Conservation (phyloP, 1,140 invertebrate species). For the Listronotus oregonensis region DNA sequence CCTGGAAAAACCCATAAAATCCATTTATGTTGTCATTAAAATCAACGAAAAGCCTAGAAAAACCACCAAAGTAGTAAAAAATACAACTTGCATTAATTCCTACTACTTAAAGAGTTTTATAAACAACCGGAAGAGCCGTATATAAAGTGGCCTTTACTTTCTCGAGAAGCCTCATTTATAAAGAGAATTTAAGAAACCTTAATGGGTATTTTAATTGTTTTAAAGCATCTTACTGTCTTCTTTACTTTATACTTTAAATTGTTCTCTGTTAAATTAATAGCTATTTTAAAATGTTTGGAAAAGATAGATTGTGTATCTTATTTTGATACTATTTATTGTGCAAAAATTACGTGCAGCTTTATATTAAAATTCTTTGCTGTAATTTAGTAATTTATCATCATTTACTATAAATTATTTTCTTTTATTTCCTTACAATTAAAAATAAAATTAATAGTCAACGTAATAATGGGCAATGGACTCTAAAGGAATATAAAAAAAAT, state of each 20-base stretch:
- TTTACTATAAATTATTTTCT: too few species aligned
- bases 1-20: conserved; percentile 16
- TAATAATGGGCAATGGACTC: too few species aligned
- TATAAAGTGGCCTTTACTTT: conserved; percentile 28
- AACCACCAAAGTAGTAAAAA: conserved; percentile 22
- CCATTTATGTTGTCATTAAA: conserved; percentile 20
- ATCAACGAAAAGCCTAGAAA: conserved; percentile 17
- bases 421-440: too few species aligned
- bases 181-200: conserved; percentile 23
- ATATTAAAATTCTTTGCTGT: too few species aligned
- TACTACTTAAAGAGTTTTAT: conserved; percentile 23
- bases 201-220: conserved; percentile 30
- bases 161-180: conserved; percentile 25
- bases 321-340: too few species aligned
- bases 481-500: too few species aligned
- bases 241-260: not conserved
- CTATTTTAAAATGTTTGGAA: conserved; percentile 3
- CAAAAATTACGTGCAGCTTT: too few species aligned
- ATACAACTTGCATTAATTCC: conserved; percentile 25
- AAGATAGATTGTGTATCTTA: too few species aligned
- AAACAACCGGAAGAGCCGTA: conserved; percentile 25
- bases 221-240: conserved; percentile 17
- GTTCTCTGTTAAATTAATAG: conserved; percentile 2
- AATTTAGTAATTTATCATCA: too few species aligned
- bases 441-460: too few species aligned